Evolutionary conservation across 64 coral and sea anemone species (phyloP).

Genomic region (Montipora efflorescens): DNA sequence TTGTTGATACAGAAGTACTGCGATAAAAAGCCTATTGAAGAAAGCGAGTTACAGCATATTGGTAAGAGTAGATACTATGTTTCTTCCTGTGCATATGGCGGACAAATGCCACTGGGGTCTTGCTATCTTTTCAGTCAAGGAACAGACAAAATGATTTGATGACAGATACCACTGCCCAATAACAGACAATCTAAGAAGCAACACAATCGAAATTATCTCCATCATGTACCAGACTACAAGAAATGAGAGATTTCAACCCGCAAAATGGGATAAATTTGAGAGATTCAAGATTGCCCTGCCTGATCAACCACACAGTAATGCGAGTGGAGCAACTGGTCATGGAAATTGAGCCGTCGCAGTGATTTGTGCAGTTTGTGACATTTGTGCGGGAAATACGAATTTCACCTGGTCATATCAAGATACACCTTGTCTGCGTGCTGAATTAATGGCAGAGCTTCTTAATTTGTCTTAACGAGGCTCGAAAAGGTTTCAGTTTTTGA

Average conservation of each 20-base stretch:
- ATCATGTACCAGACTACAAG: background rate
- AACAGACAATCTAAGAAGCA: background rate
- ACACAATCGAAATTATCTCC: background rate
- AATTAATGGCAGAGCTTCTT: background rate
- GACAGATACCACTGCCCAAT: background rate
- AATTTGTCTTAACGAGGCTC: background rate
- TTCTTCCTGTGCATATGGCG: conserved; percentile 29
- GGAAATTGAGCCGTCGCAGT: background rate
- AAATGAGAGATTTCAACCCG: background rate
- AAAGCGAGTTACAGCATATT: background rate
- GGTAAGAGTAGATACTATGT: background rate
- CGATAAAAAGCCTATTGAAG: background rate
- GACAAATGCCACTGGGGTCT: background rate
- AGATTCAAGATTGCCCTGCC: conserved; percentile 4
- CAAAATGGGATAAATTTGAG: background rate
- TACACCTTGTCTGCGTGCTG: background rate
- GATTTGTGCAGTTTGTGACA: background rate
- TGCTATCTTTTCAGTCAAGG: background rate
- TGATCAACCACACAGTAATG: background rate
- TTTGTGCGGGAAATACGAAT: background rate
- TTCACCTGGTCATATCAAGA: background rate
- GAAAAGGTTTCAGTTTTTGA: too few species aligned
- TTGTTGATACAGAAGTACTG: background rate
- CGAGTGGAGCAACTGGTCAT: background rate
- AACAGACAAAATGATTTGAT: background rate